phyloP scores from a whole-genome alignment of 2,888 invertebrate species.

The Branchellion lobata region DNA sequence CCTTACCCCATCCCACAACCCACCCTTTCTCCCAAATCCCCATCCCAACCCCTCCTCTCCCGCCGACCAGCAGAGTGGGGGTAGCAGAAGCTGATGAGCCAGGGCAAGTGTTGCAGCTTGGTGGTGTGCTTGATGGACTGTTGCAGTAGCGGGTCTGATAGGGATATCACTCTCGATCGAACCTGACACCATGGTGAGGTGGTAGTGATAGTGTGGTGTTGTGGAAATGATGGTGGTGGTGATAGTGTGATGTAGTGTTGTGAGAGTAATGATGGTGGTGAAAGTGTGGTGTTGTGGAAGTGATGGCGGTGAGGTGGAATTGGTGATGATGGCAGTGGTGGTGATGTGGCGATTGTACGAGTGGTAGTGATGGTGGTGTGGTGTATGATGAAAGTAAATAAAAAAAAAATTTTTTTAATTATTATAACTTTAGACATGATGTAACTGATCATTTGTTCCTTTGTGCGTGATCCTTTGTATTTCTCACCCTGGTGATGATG shows the following conservation, averaged over 20 bases:
- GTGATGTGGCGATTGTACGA: too few relatives aligned
- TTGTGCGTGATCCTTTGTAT: conserved; percentile 68
- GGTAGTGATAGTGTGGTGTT: not conserved
- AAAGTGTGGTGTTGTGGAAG: not conserved
- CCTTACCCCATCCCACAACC: too few relatives aligned
- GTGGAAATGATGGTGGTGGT: conserved; percentile 26
- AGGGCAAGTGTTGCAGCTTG: conserved; percentile 59
- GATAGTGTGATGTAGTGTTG: not conserved
- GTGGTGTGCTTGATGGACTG: conserved; percentile 35
- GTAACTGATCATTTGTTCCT: conserved; percentile 69
- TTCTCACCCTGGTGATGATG: conserved; percentile 65
- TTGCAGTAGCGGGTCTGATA: too few relatives aligned
- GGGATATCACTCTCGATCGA: not conserved
- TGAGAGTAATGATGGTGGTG: conserved; percentile 27
- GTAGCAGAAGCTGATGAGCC: conserved; percentile 68
- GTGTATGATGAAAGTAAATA: not conserved
- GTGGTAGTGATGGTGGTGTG: not conserved
- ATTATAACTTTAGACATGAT: conserved; percentile 68
- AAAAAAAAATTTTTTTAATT: not conserved
- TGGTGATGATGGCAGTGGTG: not conserved
- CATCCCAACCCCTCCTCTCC: not conserved
- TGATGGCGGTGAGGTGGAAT: too few relatives aligned
- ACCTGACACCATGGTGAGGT: not conserved
- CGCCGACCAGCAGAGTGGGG: conserved; percentile 63
- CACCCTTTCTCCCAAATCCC: not conserved